Evolutionary conservation across 2,797 vertebrate species (phyloP).

Genomic region (Manis pentadactyla): DNA sequence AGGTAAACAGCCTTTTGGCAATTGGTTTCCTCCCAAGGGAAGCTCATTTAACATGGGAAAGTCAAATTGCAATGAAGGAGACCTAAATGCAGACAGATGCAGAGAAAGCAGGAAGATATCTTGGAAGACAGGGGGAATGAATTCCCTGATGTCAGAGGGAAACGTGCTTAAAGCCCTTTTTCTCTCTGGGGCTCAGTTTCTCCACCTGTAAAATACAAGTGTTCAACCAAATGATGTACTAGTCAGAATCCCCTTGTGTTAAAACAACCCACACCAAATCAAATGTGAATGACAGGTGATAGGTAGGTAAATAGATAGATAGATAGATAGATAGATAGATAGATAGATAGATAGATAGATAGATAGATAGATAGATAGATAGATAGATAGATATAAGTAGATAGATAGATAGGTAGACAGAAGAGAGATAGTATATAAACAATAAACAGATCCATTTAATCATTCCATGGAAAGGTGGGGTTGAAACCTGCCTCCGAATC

Average conservation of each 20-base stretch:
- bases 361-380: background rate
- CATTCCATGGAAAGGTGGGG: background rate
- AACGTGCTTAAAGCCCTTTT: background rate
- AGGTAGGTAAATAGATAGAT: too few species aligned
- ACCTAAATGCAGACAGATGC: background rate
- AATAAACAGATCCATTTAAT: background rate
- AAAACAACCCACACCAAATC: background rate
- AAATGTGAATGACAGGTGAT: background rate
- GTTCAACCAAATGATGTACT: background rate
- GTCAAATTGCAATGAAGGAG: background rate
- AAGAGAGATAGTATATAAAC: too few species aligned
- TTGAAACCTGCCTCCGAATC: background rate
- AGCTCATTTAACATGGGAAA: constrained; percentile 6
- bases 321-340: background rate
- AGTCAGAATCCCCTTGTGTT: background rate
- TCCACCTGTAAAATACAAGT: background rate
- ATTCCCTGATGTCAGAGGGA: background rate
- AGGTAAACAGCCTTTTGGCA: background rate
- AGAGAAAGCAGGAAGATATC: background rate
- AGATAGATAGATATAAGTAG: too few species aligned
- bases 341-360: background rate
- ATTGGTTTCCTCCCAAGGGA: background rate
- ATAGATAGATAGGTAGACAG: background rate
- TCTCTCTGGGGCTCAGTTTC: background rate
- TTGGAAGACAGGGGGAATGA: background rate